A percentile compares a stretch with the other conserved stretches of the same genome.
These are phyloP conservation scores for Hyalella azteca DNA, from an alignment of 2,888 invertebrate species.

Conservation along the genomic window DNA sequence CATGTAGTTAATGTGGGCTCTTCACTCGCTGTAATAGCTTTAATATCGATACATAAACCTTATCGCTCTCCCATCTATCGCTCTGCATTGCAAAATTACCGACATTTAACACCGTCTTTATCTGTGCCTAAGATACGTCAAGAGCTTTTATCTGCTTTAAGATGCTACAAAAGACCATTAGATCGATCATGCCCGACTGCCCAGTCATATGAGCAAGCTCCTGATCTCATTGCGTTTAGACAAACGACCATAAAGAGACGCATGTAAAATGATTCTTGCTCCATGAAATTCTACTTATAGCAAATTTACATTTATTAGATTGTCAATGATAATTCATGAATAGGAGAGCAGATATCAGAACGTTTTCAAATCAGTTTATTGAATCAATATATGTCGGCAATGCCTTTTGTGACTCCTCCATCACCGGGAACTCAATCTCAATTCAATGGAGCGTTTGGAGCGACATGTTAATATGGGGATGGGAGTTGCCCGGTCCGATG, in stretches of 20 bases:
- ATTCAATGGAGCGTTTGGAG: not conserved
- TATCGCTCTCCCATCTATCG: conserved; percentile 24
- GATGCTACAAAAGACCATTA: not conserved
- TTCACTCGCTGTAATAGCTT: conserved; percentile 12
- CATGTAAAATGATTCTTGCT: not conserved
- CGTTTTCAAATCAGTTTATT: not conserved
- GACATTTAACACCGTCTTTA: conserved; percentile 20
- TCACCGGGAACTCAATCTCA: not conserved
- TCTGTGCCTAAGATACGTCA: not conserved
- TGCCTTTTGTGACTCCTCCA: not conserved
- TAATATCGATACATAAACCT: conserved; percentile 22
- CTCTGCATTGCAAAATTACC: conserved; percentile 32
- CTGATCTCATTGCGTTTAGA: conserved; percentile 7
- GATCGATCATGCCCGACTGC: not conserved
- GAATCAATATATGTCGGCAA: not conserved
- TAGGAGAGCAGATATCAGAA: not conserved
- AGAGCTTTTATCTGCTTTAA: not conserved
- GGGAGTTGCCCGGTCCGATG: not conserved
- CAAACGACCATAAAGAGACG: not conserved
- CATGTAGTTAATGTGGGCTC: conserved; percentile 19
- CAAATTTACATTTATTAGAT: not conserved
- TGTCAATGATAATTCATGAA: not conserved
- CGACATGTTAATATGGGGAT: not conserved
- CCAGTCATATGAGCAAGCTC: not conserved
- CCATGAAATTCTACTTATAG: not conserved